Percentiles rank a stretch among this genome's conserved stretches.
These are phyloP conservation scores for Leptinotarsa rubiginosa DNA, from an alignment of 2,888 invertebrate species.

Conservation along the genomic window DNA sequence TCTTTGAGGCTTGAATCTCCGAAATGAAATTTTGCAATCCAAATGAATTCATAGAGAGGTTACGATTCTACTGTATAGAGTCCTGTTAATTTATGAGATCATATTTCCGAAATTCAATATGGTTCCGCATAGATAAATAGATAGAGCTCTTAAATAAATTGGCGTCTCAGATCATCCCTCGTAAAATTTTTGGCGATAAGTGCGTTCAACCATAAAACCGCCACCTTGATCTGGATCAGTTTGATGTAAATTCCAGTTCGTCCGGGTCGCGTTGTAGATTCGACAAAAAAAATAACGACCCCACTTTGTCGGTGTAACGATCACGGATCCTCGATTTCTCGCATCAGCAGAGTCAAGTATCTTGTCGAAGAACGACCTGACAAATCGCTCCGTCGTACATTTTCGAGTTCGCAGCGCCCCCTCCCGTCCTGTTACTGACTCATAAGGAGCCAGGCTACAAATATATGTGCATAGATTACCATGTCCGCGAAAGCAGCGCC, in stretches of 20 bases:
- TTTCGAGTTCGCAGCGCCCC: constrained; percentile 32
- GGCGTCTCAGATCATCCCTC: not conserved
- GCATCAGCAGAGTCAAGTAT: constrained; percentile 41
- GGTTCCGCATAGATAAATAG: too few species aligned
- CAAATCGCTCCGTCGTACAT: constrained; percentile 39
- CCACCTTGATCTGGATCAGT: not conserved
- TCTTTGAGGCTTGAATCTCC: too few species aligned
- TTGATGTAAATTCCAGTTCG: constrained; percentile 22
- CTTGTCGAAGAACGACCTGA: constrained; percentile 41
- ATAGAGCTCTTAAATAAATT: too few species aligned
- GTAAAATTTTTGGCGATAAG: not conserved
- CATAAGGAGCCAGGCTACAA: constrained; percentile 38
- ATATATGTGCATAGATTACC: constrained; percentile 44
- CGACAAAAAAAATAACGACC: constrained; percentile 18
- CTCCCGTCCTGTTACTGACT: constrained; percentile 35
- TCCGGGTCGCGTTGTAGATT: constrained; percentile 3
- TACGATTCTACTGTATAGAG: too few species aligned
- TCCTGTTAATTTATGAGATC: too few species aligned
- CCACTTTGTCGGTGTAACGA: constrained; percentile 27
- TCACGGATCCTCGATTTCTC: constrained; percentile 26
- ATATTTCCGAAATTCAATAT: too few species aligned
- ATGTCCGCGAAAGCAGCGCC: constrained; percentile 25
- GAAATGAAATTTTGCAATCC: too few species aligned
- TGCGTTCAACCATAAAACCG: not conserved
- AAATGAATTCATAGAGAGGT: too few species aligned